These are phyloP conservation scores for Tretioscincus oriximinensis DNA, from an alignment of 2,113 vertebrate species.

Conservation along the genomic window DNA sequence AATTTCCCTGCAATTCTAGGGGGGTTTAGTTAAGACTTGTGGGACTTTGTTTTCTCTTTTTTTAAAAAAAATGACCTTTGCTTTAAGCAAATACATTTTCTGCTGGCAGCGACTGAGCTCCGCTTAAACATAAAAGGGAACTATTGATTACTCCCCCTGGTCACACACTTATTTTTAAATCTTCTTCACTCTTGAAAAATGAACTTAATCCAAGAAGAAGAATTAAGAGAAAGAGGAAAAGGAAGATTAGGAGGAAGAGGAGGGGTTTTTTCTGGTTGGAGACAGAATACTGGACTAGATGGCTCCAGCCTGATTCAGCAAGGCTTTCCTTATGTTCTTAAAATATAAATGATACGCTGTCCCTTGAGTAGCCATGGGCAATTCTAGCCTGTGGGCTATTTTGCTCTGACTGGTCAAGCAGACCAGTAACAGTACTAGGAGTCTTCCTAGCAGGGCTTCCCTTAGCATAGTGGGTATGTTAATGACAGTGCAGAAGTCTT, in stretches of 20 bases:
- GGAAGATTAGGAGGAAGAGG: too few relatives aligned
- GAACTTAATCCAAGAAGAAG: not conserved
- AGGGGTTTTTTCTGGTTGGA: too few relatives aligned
- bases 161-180: not conserved
- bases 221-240: not conserved
- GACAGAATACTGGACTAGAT: too few relatives aligned
- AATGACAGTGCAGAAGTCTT: too few relatives aligned
- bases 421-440: too few relatives aligned
- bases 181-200: not conserved
- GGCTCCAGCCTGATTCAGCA: too few relatives aligned
- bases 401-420: too few relatives aligned
- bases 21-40: not conserved
- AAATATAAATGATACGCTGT: not conserved
- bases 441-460: too few relatives aligned
- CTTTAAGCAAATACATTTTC: not conserved
- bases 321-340: too few relatives aligned
- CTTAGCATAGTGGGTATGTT: too few relatives aligned
- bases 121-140: not conserved
- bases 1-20: not conserved
- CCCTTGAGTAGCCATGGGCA: not conserved
- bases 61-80: slow-evolving; percentile 3
- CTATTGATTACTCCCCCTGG: slow-evolving; percentile 8
- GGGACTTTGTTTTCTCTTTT: not conserved
- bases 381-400: not conserved
- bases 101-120: not conserved